Base-by-base conservation (phyloP, 2,888 invertebrate species). In the Amblyjoppa proteus region DNA sequence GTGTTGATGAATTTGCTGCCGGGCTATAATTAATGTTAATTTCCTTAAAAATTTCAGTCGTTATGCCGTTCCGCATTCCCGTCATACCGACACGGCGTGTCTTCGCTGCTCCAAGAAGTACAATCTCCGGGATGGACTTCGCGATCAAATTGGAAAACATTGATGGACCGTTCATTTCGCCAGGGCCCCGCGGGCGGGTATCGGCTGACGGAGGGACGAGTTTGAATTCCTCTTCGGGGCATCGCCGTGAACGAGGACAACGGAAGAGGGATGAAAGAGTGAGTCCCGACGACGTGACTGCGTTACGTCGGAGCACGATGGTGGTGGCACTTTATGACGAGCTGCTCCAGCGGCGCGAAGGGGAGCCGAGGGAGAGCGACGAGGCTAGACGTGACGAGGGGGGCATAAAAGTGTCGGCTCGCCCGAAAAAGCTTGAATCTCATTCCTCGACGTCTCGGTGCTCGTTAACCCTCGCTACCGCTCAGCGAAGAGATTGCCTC, bases 1-100 rank as follows among this genome's bases (percentile, higher is more conserved):
- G 34, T 34, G 34, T 34, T 6, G 0, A 7, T 34, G 68, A 86
- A 87, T 87, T 82, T 88, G 87, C 73, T 79, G 71, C 41, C 75
- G 73, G 71, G 79, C 74, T 84, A 87, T 88, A 88, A 89, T 89
- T 89, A 89, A 88, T 89, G 88, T 88, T 89, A 89, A 89, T 89
- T 87, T 81, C 78, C 78, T 89, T 88, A 89, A 87, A 88, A 89
- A 89, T 89, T 88, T 80, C 58, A 80, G 25, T 38, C 79, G 74
- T 69, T 68, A 83, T 78, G 81, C 79, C 69, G 71, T 76, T 68
- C 58, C 68, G 34, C 73, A 34, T 73, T 58, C 69, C 16, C 69
- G 53, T 61, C 74, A 64, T 31, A 56, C 69, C 41, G 70, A 51
- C 76, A 31, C 69, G 83, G 71, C 45, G 56, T 69, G 25, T 58